Conservation (phyloP, 2,113 vertebrate species). For the Oncorhynchus tshawytscha region DNA sequence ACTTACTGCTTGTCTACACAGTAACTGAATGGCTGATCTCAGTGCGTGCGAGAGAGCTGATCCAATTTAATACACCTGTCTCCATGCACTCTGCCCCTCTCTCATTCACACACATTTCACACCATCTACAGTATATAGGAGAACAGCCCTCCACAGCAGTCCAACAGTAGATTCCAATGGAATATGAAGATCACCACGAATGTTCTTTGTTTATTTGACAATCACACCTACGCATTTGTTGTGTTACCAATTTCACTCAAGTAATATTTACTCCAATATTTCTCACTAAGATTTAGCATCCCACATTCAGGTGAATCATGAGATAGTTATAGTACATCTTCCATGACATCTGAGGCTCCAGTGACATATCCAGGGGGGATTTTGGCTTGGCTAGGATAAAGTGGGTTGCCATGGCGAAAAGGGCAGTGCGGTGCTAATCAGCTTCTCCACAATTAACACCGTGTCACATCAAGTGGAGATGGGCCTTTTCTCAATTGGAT, state of each 20-base stretch:
- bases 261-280: not conserved
- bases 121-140: constrained; percentile 17
- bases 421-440: constrained; percentile 39
- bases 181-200: not conserved
- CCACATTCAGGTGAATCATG: not conserved
- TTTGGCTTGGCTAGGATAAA: too few relatives aligned
- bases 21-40: not conserved
- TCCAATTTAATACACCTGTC: constrained; percentile 70
- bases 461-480: constrained; percentile 21
- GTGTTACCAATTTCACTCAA: not conserved
- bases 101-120: constrained; percentile 14
- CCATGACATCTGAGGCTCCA: not conserved
- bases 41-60: constrained; percentile 64
- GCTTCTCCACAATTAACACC: constrained; percentile 42
- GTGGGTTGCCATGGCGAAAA: not conserved
- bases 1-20: not conserved
- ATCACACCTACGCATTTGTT: not conserved
- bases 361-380: too few relatives aligned
- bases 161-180: not conserved
- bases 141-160: constrained; percentile 34
- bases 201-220: not conserved
- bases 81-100: constrained; percentile 50
- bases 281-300: not conserved
- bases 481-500: too few relatives aligned
- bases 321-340: not conserved